Conservation (phyloP, 2,113 vertebrate genomes). For the Arothron firmamentum region DNA sequence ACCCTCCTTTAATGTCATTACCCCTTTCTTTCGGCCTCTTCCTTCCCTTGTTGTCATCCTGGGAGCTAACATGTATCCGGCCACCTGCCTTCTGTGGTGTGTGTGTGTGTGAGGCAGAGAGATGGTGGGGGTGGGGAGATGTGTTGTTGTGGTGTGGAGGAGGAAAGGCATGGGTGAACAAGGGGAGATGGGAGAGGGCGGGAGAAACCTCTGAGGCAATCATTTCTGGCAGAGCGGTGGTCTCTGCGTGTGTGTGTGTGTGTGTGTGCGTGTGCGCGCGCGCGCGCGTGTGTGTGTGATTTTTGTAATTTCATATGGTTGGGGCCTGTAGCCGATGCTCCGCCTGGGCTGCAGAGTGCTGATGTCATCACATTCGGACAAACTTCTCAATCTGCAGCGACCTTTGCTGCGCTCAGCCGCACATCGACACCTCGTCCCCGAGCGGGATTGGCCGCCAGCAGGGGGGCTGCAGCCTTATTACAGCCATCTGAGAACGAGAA, state of each 20-base stretch:
- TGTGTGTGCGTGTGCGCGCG: constrained; percentile 9
- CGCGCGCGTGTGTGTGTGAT: constrained; percentile 8
- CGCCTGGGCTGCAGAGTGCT: constrained; percentile 86
- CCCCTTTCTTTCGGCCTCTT: constrained; percentile 77
- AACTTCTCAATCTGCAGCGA: constrained; percentile 93
- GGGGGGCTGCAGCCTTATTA: constrained; percentile 17
- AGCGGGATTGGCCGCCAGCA: constrained; percentile 16
- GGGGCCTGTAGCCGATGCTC: constrained; percentile 66
- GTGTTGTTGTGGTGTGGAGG: constrained; percentile 30
- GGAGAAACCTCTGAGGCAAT: constrained; percentile 87
- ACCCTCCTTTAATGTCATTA: constrained; percentile 97
- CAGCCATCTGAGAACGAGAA: constrained; percentile 4
- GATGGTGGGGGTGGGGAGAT: constrained; percentile 37
- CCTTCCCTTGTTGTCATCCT: constrained; percentile 10
- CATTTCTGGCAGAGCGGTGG: constrained; percentile 81
- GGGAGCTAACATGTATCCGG: constrained; percentile 34
- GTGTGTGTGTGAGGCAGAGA: constrained; percentile 18
- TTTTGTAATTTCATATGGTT: constrained; percentile 90
- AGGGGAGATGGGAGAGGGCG: constrained; percentile 31
- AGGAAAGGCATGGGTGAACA: constrained; percentile 40
- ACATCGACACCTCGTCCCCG: constrained; percentile 60
- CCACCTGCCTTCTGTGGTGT: constrained; percentile 28
- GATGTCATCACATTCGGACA: constrained; percentile 95
- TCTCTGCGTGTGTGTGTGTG: not conserved
- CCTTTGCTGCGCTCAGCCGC: constrained; percentile 80